Evolutionary conservation across 2,113 vertebrate genomes (phyloP), one percentile per base, ranked within the genome.

Genomic region (Oreochromis niloticus): DNA sequence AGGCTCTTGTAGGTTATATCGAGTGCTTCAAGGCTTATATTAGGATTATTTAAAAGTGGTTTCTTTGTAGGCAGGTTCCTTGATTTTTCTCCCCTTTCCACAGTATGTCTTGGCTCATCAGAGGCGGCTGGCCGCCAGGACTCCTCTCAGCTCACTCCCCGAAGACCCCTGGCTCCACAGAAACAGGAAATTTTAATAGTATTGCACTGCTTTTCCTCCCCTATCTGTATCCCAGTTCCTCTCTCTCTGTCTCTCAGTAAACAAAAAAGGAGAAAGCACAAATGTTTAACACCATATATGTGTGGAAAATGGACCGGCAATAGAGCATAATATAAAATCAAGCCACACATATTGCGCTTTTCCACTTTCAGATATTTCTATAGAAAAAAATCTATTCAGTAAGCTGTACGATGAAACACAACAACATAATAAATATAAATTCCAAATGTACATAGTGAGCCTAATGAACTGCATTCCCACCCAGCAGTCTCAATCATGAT

Each of bases 151-250:
- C 96, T 95, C 90, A 59, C 95, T 97, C 97, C 96, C 96, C 55
- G 90, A 41, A 89, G 96, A 95, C 96, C 92, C 92, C 92, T 92
- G 92, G 94, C 95, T 94, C 95, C 95, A 95, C 92, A 95, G 96
- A 96, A 96, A 97, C 97, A 97, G 97, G 96, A 97, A 97, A 97
- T 97, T 96, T 96, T 96, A 96, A 97, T 96, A 96, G 95, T 96
- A 96, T 96, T 97, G 96, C 96, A 94, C 94, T 95, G 94, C 92
- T 96, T 97, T 96, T 95, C 95, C 96, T 95, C 93, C 91, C 94
- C 95, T 96, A 95, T 96, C 95, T 96, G 93, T 89, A 87, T 93
- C 85, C 91, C 89, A 87, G 79, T 90, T 89, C 89, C 82, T 63
- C 81, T 52, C 81, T 50, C 81, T 80, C 54, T 52, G 87, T 82